phyloP scores from a whole-genome alignment of 2,888 invertebrate species.

The Anodontia alba region DNA sequence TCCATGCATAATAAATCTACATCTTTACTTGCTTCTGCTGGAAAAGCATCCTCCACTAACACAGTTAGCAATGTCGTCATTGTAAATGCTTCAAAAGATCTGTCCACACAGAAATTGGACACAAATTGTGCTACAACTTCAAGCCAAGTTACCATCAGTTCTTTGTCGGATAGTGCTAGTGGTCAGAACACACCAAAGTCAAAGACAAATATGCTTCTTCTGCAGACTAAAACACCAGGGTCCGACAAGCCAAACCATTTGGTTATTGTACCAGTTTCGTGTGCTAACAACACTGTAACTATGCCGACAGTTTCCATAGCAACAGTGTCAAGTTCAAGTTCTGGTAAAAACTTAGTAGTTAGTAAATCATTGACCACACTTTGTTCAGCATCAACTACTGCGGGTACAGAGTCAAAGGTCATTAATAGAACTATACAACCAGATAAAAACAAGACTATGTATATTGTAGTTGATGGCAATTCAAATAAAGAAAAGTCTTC shows the following conservation, averaged over 20 bases:
- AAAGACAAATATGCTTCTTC: constrained; percentile 16
- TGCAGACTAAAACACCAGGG: constrained; percentile 25
- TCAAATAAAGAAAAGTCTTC: neutral
- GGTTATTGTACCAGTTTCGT: constrained; percentile 51
- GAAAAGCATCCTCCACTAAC: neutral
- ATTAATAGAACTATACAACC: no score
- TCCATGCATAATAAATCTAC: neutral
- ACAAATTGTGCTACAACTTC: neutral
- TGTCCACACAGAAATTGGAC: neutral
- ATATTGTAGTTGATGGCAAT: constrained; percentile 11
- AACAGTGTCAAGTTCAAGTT: neutral
- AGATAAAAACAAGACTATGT: constrained; percentile 18
- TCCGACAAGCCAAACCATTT: constrained; percentile 48
- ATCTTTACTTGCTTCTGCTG: constrained; percentile 31
- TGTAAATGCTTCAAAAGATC: neutral
- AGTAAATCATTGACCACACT: neutral
- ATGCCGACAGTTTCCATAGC: neutral
- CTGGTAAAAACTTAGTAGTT: neutral
- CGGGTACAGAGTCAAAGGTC: neutral
- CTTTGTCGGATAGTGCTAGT: neutral
- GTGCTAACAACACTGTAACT: neutral
- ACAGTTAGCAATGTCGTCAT: neutral
- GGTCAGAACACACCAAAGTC: neutral
- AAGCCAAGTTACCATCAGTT: neutral
- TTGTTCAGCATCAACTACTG: neutral